A percentile compares a stretch with the other conserved stretches of the same genome.
phyloP scores from a whole-genome alignment of 2,888 invertebrate species.

The Archaeoteleia sp. region DNA sequence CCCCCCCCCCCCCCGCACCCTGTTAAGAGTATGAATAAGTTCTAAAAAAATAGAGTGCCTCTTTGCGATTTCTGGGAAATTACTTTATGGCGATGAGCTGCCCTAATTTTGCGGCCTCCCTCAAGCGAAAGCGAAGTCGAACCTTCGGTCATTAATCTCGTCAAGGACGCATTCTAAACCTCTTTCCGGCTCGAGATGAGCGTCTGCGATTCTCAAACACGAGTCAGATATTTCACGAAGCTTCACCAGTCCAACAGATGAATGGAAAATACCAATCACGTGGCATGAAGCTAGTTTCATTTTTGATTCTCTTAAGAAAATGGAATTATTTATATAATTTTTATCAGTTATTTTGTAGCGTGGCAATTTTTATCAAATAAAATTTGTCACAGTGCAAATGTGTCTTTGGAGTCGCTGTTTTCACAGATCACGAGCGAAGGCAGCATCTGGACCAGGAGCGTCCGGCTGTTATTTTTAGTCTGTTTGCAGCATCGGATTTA shows the following conservation, averaged over 20 bases:
- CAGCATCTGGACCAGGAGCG: slow-evolving; percentile 26
- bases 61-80: slow-evolving; percentile 9
- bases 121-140: slow-evolving; percentile 22
- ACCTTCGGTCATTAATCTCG: slow-evolving; percentile 43
- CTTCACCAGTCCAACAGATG: no score
- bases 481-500: slow-evolving; percentile 27
- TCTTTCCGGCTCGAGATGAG: slow-evolving; percentile 34
- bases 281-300: no score
- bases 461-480: slow-evolving; percentile 37
- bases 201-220: slow-evolving; percentile 26
- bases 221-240: slow-evolving; percentile 22
- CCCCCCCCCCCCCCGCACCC: no score
- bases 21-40: not conserved
- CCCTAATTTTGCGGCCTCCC: slow-evolving; percentile 24
- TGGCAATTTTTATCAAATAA: no score
- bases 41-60: no score
- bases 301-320: no score
- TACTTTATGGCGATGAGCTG: slow-evolving; percentile 13
- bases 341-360: no score
- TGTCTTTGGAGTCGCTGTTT: no score
- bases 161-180: slow-evolving; percentile 42
- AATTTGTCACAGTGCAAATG: no score
- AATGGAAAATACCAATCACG: no score
- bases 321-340: no score
- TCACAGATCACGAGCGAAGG: slow-evolving; percentile 2